phyloP scores from a whole-genome alignment of 2,888 invertebrate genomes.

The Stenodema calcarata region DNA sequence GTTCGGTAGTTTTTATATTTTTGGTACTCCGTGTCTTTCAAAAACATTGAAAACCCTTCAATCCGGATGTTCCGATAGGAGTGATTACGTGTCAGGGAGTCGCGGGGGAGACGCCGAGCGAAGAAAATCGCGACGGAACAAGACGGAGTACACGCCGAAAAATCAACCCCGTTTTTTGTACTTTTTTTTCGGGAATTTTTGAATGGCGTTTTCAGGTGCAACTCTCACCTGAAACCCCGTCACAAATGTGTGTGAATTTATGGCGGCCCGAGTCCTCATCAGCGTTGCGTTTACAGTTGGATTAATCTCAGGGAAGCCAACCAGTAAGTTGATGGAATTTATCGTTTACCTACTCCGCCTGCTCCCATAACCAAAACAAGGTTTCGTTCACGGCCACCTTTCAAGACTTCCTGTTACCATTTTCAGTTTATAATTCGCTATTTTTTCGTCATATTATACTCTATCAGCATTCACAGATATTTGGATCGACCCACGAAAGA shows the following conservation, averaged over 20 bases:
- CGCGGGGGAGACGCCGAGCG: background rate
- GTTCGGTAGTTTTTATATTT: conserved; percentile 8
- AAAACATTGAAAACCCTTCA: background rate
- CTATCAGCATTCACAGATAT: too few relatives aligned
- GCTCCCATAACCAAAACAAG: conserved; percentile 12
- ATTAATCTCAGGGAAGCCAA: conserved; percentile 58
- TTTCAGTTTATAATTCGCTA: background rate
- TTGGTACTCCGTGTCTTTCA: background rate
- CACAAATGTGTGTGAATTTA: conserved; percentile 77
- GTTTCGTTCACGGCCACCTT: background rate
- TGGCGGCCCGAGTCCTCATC: conserved; percentile 80
- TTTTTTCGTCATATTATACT: too few relatives aligned
- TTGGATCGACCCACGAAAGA: too few relatives aligned
- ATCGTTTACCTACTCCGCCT: background rate
- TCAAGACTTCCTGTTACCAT: conserved; percentile 18
- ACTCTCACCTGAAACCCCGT: conserved; percentile 61
- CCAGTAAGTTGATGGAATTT: conserved; percentile 38
- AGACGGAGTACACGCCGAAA: background rate
- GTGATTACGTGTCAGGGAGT: background rate
- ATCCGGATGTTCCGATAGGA: background rate
- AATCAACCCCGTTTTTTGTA: background rate
- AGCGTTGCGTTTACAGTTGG: conserved; percentile 69
- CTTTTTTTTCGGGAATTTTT: background rate
- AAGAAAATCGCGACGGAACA: background rate
- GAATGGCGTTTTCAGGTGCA: conserved; percentile 58